Evolutionary conservation across 1,140 invertebrate species (phyloP).

Genomic region (Heliothis virescens): DNA sequence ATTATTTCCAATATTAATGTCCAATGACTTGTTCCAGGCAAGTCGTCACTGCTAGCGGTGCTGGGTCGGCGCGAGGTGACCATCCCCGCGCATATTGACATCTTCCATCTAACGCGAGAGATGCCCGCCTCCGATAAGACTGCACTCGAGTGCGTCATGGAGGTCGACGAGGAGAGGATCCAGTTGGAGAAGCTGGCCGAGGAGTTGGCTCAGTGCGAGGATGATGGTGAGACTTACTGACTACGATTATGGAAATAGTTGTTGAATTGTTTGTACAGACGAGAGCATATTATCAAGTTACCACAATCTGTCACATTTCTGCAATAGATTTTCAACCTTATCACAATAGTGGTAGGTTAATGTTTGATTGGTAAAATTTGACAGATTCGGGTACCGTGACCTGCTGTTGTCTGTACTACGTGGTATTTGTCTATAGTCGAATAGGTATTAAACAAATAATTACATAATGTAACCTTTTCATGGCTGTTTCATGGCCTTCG

Average conservation of each 20-base stretch:
- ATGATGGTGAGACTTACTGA: slow-evolving; percentile 89
- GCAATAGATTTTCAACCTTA: too few species aligned
- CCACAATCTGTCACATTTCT: too few species aligned
- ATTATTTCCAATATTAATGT: too few species aligned
- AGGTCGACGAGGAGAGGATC: slow-evolving; percentile 98
- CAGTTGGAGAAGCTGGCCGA: slow-evolving; percentile 97
- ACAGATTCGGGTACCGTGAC: too few species aligned
- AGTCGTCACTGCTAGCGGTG: slow-evolving; percentile 96
- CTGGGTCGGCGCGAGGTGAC: slow-evolving; percentile 98
- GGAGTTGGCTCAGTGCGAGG: slow-evolving; percentile 93
- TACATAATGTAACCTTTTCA: too few species aligned
- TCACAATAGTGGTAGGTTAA: too few species aligned
- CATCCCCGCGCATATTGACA: slow-evolving; percentile 98
- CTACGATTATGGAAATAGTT: not conserved
- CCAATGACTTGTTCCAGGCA: slow-evolving; percentile 87
- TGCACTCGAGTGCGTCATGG: slow-evolving; percentile 98
- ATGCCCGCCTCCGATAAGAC: slow-evolving; percentile 98
- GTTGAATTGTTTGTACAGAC: not conserved
- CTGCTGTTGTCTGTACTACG: too few species aligned
- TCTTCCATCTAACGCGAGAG: slow-evolving; percentile 98
- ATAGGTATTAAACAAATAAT: too few species aligned
- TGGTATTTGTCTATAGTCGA: too few species aligned
- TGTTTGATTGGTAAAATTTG: too few species aligned
- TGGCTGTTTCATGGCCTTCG: too few species aligned
- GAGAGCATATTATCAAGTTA: too few species aligned